Evolutionary conservation across 2,888 invertebrate species (phyloP), one percentile per base, ranked within the genome.

Genomic region (Strigamia transsilvanica): DNA sequence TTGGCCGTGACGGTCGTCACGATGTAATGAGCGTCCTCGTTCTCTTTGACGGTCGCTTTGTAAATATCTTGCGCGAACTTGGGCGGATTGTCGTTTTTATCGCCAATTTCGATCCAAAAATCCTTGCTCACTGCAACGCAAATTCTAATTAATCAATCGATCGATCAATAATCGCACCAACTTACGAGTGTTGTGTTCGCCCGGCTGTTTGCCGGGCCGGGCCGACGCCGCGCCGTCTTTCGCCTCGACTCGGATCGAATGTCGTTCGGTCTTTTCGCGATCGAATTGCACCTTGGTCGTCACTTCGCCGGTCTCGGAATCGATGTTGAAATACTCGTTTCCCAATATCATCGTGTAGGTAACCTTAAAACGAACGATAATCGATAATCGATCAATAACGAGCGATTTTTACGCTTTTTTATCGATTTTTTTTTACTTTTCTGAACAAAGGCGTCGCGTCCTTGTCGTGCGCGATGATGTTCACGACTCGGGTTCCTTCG

Each of bases 61-160:
- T 89, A 89, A 92, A 91, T 84, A 0, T 90, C 88, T 86, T 93
- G 91, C n/a, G 93, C 93, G 87, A 99, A 99, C 85, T 92, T 92
- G 0, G 99, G 99, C 23, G 93, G 91, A 88, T 99, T 98, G 88
- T 99, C 99, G 88, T 99, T 99, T 87, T 95, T 95, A 89, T 99
- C 99, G 27, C 95, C 96, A 73, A 99, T 97, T 86, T 93, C 93
- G 85, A 98, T 96, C 85, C 93, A 91, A 87, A 97, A 95, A 81
- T 93, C 93, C 88, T 95, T 95, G 85, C 93, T 92, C 2, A 91
- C 92, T 87, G 89, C 10, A 82, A 81, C 27, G 27, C 2, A 81
- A 46, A 27, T 32, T 32, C 13, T 7, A 32, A 34, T 38, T 0
- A 79, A n/a, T 79, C 3, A 13, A 2, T 2, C n/a, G n/a, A n/a